These are phyloP conservation scores for Trichogramma pretiosum DNA, from an alignment of 1,140 invertebrate species.

Conservation along the genomic window DNA sequence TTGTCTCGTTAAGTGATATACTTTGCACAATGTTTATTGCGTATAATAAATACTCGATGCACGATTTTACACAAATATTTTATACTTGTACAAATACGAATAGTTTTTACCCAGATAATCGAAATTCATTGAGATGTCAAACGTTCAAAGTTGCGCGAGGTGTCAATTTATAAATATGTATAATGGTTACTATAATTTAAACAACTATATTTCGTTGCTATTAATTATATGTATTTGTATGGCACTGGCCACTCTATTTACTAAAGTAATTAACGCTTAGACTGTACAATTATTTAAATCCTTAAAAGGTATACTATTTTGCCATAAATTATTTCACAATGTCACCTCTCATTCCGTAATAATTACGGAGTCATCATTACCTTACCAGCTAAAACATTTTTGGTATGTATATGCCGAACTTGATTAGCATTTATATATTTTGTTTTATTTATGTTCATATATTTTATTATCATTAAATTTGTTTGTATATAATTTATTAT, in stretches of 20 bases:
- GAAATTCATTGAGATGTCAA: no score
- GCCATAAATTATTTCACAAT: no score
- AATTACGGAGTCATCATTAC: no score
- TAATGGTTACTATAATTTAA: slow-evolving; percentile 35
- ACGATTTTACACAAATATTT: not conserved
- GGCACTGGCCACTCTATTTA: slow-evolving; percentile 34
- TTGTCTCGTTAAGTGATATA: not conserved
- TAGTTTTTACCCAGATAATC: no score
- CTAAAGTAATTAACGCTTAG: no score
- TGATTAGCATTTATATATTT: slow-evolving; percentile 19
- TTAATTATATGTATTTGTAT: slow-evolving; percentile 39
- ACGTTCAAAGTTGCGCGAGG: slow-evolving; percentile 13
- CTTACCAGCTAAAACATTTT: slow-evolving; percentile 17
- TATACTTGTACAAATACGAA: no score
- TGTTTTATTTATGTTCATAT: slow-evolving; percentile 17
- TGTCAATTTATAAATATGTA: slow-evolving; percentile 19
- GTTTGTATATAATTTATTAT: slow-evolving; percentile 31
- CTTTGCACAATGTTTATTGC: no score
- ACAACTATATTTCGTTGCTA: slow-evolving; percentile 35
- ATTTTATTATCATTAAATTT: slow-evolving; percentile 15
- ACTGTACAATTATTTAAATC: no score
- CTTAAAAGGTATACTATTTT: no score
- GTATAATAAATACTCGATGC: not conserved
- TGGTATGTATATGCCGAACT: slow-evolving; percentile 22
- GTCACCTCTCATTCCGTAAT: slow-evolving; percentile 1